Conservation (phyloP, 2,797 vertebrate species). For the Poeciliopsis gracilis region DNA sequence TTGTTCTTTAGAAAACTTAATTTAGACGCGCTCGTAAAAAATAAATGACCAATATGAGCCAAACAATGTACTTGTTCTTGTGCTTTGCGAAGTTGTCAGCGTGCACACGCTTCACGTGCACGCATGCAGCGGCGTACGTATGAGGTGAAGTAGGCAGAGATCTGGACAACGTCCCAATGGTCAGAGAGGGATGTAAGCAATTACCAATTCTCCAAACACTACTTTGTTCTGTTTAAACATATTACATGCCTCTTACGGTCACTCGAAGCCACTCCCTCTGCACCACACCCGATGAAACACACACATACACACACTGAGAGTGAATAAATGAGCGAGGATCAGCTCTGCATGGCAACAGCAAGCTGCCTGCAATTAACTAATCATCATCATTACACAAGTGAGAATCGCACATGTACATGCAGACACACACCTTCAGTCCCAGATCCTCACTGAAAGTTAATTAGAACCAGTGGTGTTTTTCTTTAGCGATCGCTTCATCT, state of each 20-base stretch:
- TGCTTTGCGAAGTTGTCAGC: conserved; percentile 25
- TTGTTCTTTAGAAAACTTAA: conserved; percentile 18
- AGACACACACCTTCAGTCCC: conserved; percentile 41
- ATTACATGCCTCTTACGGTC: conserved; percentile 84
- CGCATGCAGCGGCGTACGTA: conserved; percentile 8
- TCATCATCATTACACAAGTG: conserved; percentile 59
- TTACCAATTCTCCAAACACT: conserved; percentile 92
- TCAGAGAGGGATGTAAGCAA: conserved; percentile 91
- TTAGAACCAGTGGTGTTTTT: conserved; percentile 74
- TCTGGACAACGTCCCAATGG: conserved; percentile 88
- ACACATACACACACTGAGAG: neutral
- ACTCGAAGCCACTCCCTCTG: conserved; percentile 62
- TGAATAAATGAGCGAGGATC: conserved; percentile 10
- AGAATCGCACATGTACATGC: conserved; percentile 48
- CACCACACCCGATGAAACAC: conserved; percentile 70
- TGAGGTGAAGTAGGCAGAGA: conserved; percentile 53
- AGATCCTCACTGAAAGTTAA: conserved; percentile 59
- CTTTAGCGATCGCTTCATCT: conserved; percentile 42
- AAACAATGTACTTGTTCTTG: conserved; percentile 38
- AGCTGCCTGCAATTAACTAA: conserved; percentile 83
- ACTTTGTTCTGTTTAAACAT: conserved; percentile 86
- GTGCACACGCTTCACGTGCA: conserved; percentile 36
- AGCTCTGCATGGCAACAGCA: conserved; percentile 59
- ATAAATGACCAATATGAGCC: conserved; percentile 38
- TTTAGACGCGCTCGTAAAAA: conserved; percentile 43